Base-by-base conservation (phyloP, 2,888 invertebrate genomes). In the Biston betularia region DNA sequence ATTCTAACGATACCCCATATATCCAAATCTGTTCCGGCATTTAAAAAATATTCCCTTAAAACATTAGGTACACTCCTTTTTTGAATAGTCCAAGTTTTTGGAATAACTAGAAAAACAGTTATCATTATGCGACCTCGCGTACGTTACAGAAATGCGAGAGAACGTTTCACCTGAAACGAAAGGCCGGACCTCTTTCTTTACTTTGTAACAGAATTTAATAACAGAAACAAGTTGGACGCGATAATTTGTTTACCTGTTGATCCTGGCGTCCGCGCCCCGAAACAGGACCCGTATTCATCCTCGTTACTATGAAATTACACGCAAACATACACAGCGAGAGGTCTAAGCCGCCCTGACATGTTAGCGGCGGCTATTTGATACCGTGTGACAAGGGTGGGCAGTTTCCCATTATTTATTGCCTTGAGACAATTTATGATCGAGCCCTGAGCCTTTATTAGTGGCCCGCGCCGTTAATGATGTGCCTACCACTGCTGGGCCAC, bases 331-430 rank as follows among this genome's bases (percentile, higher is more conserved):
- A 54, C 40, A 34, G 10, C 48, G 61, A 70, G 63, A 70, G 64
- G 70, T 59, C 70, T 72, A 72, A 63, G 73, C 73, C 73, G 46
- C 73, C 73, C 72, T 79, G 84, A 81, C 81, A 79, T 81, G 75
- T 75, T 80, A 78, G 78, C 78, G 81, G 77, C 76, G 80, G 80
- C 86, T 86, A 87, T 88, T 87, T 88, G 88, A 89, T 86, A 89
- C 84, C 78, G 71, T 75, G 79, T 85, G 89, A 89, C 90, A 87
- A 74, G 89, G 89, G 89, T 88, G 85, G 86, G 88, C 89, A 87
- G 89, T 90, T 89, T 86, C 80, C 86, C 88, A 85, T 89, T 89
- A 90, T 90, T 90, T 90, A 90, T 89, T 67, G 85, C 82, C 75
- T 76, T 74, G 69, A 63, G 76, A 80, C 81, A 85, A 89, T 90